Evolutionary conservation across 1,140 invertebrate species (phyloP).

Genomic region (Copidosoma floridanum): DNA sequence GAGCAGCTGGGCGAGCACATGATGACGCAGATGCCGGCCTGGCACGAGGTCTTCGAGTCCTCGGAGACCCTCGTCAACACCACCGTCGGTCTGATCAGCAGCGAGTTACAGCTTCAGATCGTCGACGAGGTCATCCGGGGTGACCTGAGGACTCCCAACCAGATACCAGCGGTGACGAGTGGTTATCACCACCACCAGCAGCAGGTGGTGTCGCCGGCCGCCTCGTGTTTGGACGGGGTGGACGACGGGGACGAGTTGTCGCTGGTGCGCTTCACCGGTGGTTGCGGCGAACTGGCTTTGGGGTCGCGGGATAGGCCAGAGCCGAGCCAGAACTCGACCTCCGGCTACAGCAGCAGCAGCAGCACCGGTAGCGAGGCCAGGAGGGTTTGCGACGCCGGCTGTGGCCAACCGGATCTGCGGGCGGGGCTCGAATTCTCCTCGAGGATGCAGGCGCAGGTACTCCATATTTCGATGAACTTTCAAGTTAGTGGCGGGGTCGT

Average conservation of each 20-base stretch:
- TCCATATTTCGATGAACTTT: too few relatives aligned
- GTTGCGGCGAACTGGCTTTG: background rate
- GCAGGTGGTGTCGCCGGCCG: background rate
- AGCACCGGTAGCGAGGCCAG: background rate
- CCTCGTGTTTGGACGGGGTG: background rate
- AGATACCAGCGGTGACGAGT: constrained; percentile 25
- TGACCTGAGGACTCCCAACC: constrained; percentile 14
- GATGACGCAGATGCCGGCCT: constrained; percentile 27
- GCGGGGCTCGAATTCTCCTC: too few relatives aligned
- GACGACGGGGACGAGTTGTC: constrained; percentile 5
- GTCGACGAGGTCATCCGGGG: constrained; percentile 35
- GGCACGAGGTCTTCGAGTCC: constrained; percentile 25
- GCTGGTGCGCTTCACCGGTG: constrained; percentile 2
- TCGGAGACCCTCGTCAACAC: constrained; percentile 34
- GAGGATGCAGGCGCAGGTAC: too few relatives aligned
- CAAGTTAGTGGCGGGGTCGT: too few relatives aligned
- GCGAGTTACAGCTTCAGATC: constrained; percentile 29
- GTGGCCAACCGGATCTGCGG: background rate
- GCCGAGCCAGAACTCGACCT: background rate
- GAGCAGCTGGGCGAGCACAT: constrained; percentile 30
- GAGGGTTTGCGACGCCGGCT: background rate
- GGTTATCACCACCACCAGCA: too few relatives aligned
- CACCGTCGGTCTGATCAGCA: constrained; percentile 25
- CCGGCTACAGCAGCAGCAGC: background rate
- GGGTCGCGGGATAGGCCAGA: background rate